phyloP scores from a whole-genome alignment of 2,797 vertebrate species.

The Hoplostethus atlanticus region DNA sequence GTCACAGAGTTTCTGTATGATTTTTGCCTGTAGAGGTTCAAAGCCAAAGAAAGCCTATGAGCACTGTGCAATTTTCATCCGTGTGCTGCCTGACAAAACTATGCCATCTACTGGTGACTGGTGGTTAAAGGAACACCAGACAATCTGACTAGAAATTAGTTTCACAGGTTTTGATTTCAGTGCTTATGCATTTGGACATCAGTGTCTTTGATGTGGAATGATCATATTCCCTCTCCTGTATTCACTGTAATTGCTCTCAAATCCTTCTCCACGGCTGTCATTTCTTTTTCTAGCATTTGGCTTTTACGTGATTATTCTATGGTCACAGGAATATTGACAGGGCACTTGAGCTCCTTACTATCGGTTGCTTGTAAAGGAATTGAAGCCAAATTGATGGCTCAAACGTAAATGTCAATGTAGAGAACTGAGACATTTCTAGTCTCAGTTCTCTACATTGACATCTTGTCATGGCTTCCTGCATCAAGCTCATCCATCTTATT shows the following conservation, averaged over 20 bases:
- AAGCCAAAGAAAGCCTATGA: not conserved
- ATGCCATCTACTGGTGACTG: constrained; percentile 76
- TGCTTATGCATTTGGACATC: not conserved
- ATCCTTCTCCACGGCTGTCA: not conserved
- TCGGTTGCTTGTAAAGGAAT: too few relatives aligned
- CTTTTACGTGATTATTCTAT: too few relatives aligned
- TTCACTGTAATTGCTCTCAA: too few relatives aligned
- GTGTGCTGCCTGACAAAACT: constrained; percentile 47
- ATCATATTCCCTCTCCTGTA: too few relatives aligned
- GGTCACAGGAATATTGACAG: too few relatives aligned
- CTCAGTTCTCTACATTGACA: not conserved
- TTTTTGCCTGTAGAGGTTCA: not conserved
- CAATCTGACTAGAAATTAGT: not conserved
- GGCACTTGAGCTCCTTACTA: too few relatives aligned
- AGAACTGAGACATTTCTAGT: not conserved
- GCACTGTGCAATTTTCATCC: not conserved
- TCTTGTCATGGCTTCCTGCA: constrained; percentile 21
- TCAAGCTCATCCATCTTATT: not conserved
- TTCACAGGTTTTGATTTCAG: not conserved
- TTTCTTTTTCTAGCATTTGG: not conserved
- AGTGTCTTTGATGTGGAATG: too few relatives aligned
- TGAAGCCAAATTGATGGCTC: too few relatives aligned
- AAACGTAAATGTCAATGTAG: too few relatives aligned
- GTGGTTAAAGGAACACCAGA: not conserved
- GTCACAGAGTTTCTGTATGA: not conserved